Base-by-base conservation (phyloP, 2,797 vertebrate species). In the Sternarchorhynchus goeldii region DNA sequence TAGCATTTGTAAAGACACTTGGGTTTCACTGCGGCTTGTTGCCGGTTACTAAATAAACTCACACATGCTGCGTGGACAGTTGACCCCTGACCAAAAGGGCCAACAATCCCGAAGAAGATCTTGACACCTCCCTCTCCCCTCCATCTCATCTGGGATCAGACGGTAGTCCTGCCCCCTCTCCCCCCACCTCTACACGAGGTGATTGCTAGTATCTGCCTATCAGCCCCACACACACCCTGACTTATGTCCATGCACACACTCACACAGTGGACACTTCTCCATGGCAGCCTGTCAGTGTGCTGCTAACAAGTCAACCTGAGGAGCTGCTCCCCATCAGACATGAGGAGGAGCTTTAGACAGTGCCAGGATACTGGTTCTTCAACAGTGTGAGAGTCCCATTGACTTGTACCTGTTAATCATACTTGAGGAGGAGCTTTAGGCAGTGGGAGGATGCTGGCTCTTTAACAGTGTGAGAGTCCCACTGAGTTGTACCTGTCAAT, bases 31-130 rank as follows among this genome's bases (percentile, higher is more conserved):
- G 92, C 92, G 91, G 94, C 93, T 93, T 94, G 92, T 93, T 94
- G 92, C 92, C 89, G 85, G 86, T 86, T 94, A 92, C 93, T 93
- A 94, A 93, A 94, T 94, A 94, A 94, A 94, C 92, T 92, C 92
- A 92, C 93, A 93, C 92, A 94, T 94, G 93, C 82, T 80, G 90
- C 85, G 85, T 82, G 85, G 91, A 92, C 89, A 94, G 89, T 84
- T 83, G 89, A 94, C 92, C 90, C 81, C 81, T 83, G 84, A 76
- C 92, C 91, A 83, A 93, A 93, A 93, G 92, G 81, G 83, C 92
- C 89, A 89, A 81, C 81, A 77, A 87, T 78, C 83, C 90, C 75
- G 59, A 81, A 87, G 89, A 88, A 85, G 87, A 85, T 91, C 89
- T 89, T 88, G 82, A 83, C 84, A 81, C 85, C 84, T 82, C 82